Base-by-base conservation (phyloP, 1,140 invertebrate genomes). In the Druon quercuslanigerum region DNA sequence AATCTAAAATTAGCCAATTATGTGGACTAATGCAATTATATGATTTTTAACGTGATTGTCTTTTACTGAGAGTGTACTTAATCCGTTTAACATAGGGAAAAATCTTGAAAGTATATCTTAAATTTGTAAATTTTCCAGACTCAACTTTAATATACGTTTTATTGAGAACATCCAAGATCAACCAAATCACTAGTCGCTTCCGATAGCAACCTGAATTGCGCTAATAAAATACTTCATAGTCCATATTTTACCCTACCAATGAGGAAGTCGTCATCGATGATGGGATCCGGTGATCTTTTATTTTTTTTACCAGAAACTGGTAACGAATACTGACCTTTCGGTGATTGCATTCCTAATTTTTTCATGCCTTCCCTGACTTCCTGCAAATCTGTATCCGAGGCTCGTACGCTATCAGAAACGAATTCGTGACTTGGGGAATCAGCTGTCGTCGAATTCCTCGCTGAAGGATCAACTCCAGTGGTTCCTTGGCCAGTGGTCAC, bases 311-410 rank as follows among this genome's bases (percentile, higher is more conserved):
- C 51, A 54, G 16, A n/a, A n/a, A 54, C 16, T 54, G 60, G 16
- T 66, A 66, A 66, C 33, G 3, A n/a, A 50, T 73, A 90, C 91
- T 90, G 78, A 91, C 90, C 91, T 92, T 90, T 91, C 20, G 83
- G 79, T 12, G 87, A 79, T 71, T 90, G 87, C 81, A 94, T 91
- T 76, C 92, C 93, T 71, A 95, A 90, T 85, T 93, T 94, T 89
- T 93, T 94, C 92, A 95, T 94, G 79, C 93, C 94, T 84, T 94
- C 94, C 82, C 93, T 92, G 51, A 95, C 94, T 87, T 95, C 94
- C 83, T 93, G 92, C 81, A 95, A 91, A 86, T 95, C 94, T 81
- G 92, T 91, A 78, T 91, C 92, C 76, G 92, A 91, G 51, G 92
- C 92, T 89, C 93, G 92, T 85, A 94, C 93, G 79, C 92, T 92